Evolutionary conservation across 2,888 invertebrate genomes (phyloP), one percentile per base, ranked within the genome.

Genomic region (Papilio gigon): DNA sequence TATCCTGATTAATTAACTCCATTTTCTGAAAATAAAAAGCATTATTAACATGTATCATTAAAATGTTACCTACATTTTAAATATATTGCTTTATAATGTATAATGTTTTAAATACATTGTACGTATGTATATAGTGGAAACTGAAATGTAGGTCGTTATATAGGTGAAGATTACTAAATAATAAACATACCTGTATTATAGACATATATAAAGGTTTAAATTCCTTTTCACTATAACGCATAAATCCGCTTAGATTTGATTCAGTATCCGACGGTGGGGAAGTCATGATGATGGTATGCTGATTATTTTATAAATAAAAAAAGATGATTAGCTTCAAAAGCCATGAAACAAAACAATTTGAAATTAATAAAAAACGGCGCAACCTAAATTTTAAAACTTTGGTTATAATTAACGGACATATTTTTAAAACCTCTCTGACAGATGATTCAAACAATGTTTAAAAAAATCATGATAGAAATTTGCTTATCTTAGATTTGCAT

Each of bases 231-330:
- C 80, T 88, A 64, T 89, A 89, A n/a, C 84, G 80, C 61, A 90
- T 82, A 70, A 91, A 91, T 50, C 89, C 88, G 73, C 90, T 91
- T n/a, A 88, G 86, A 75, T 90, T 90, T 4, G 91, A 91, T 78
- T 91, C 92, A 6, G 86, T 78, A 76, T 91, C 91, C 20, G 91
- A 91, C 50, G 82, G 85, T 8, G 81, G 83, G 11, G 90, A 88
- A 73, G 84, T 80, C 89, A 90, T 59, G 5, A 20, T 53, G 27
- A 2, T 30, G 3, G 4, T n/a, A n/a, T 17, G 12, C 1, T n/a
- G 40, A 20, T 22, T 42, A 65, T 64, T 17, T 53, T 42, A 14
- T 37, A 14, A 66, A 47, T 59, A 66, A 62, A n/a, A 11, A 11
- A 42, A 27, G 35, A 0, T 12, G 35, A 20, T 62, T 35, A 25